These are phyloP conservation scores for Parnassius apollo DNA, from an alignment of 2,888 invertebrate species.

Conservation along the genomic window DNA sequence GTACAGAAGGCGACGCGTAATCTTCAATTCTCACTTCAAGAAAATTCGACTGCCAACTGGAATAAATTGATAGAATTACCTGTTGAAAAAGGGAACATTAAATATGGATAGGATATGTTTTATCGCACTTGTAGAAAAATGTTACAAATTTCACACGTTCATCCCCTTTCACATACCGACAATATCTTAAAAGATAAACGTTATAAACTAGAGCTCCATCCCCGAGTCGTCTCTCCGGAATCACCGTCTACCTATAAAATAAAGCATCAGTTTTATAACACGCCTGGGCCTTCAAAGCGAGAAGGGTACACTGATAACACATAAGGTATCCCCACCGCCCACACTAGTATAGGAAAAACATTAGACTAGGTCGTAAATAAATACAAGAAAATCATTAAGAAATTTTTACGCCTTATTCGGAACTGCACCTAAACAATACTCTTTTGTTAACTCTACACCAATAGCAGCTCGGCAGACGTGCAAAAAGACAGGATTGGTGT, in stretches of 20 bases:
- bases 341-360: constrained; percentile 43
- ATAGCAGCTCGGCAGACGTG: constrained; percentile 50
- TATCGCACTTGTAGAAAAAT: not conserved
- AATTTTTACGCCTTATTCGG: constrained; percentile 36
- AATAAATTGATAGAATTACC: constrained; percentile 34
- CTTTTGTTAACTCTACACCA: constrained; percentile 63
- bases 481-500: constrained; percentile 69
- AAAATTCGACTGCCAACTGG: constrained; percentile 35
- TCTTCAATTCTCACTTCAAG: constrained; percentile 62
- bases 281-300: constrained; percentile 66
- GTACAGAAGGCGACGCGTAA: constrained; percentile 94
- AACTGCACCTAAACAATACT: constrained; percentile 44
- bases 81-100: not conserved
- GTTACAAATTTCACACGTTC: constrained; percentile 4
- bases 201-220: constrained; percentile 49
- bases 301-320: constrained; percentile 72
- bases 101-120: not conserved
- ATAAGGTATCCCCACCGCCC: constrained; percentile 55
- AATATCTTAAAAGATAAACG: constrained; percentile 72
- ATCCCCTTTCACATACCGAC: constrained; percentile 34
- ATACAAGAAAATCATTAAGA: constrained; percentile 46
- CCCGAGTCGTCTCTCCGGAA: constrained; percentile 58
- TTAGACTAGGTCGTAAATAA: constrained; percentile 55
- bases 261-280: constrained; percentile 78
- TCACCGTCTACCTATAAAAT: constrained; percentile 71